Evolutionary conservation across 2,888 invertebrate species (phyloP), one percentile per base, ranked within the genome.

Genomic region (Dastarcus helophoroides): DNA sequence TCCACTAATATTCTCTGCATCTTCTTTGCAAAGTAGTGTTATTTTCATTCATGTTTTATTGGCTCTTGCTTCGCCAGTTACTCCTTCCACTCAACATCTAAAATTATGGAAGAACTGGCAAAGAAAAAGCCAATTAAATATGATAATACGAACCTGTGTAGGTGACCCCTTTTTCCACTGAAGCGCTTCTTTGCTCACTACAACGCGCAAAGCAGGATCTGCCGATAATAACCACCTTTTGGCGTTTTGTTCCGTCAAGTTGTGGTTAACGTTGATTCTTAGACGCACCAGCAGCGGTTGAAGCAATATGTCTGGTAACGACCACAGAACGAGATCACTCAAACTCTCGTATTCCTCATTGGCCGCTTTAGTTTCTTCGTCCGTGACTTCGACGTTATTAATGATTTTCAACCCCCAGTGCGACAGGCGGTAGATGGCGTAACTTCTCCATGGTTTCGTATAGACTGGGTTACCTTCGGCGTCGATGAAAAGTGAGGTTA

Each of bases 331-430:
- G 39, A 86, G 67, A 50, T 86, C 84, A 44, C 80, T 78, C 3
- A 88, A 64, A 12, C 85, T 81, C 29, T 69, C 65, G 50, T 78
- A 86, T 42, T 78, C 76, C 46, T 61, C 62, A 52, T 83, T 80
- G 5, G 85, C 80, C 6, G 61, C 50, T 47, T 69, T 70, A 29
- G 84, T 66, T 50, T 83, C 81, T 31, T 74, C 71, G 14, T 79
- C 76, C 2, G 72, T 72, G n/a, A 86, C 66, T 61, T 72, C 69
- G 42, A 62, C 56, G 14, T 69, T 70, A 50, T 76, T 75, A 22
- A 89, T 74, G 45, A 68, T 67, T 53, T 77, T 78, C 10, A 90
- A 65, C 1, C 90, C 89, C 89, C 89, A 89, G 58, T 89, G 89
- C 6, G 81, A 78, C 6, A 90, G 68, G 40, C 89, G 68, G 54